Percentiles rank a stretch among this genome's conserved stretches.
phyloP scores from a whole-genome alignment of 1,140 invertebrate genomes.

The Myzus persicae region DNA sequence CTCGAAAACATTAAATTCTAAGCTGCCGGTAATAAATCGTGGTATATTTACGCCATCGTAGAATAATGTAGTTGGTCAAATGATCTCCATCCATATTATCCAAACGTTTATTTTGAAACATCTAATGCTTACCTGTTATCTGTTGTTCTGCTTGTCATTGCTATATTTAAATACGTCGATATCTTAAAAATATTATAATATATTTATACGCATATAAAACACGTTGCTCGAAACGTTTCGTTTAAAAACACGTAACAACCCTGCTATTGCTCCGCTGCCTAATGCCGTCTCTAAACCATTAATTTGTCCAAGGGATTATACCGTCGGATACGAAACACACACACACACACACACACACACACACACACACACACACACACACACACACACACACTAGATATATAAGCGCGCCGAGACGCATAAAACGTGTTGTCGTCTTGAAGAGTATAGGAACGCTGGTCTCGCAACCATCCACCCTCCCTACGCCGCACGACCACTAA shows the following conservation, averaged over 20 bases:
- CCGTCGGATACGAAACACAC: not conserved
- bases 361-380: not conserved
- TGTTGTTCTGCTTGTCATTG: not conserved
- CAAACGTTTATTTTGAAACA: not conserved
- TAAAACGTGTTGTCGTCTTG: not conserved
- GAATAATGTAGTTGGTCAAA: no score
- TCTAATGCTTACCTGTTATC: not conserved
- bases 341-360: not conserved
- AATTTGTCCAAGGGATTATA: conserved; percentile 17
- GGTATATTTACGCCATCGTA: no score
- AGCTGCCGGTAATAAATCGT: not conserved
- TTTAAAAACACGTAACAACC: not conserved
- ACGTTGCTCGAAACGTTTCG: not conserved
- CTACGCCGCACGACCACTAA: not conserved
- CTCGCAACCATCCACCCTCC: not conserved
- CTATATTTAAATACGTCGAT: not conserved
- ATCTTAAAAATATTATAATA: not conserved
- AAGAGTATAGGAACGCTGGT: not conserved
- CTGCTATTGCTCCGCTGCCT: not conserved
- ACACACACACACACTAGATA: not conserved
- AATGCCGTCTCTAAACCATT: not conserved
- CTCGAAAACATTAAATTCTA: not conserved
- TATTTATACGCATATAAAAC: not conserved
- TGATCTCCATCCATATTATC: no score
- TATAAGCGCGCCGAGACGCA: not conserved